Conservation (phyloP, 1,140 invertebrate species). For the Acyrthosiphon pisum region DNA sequence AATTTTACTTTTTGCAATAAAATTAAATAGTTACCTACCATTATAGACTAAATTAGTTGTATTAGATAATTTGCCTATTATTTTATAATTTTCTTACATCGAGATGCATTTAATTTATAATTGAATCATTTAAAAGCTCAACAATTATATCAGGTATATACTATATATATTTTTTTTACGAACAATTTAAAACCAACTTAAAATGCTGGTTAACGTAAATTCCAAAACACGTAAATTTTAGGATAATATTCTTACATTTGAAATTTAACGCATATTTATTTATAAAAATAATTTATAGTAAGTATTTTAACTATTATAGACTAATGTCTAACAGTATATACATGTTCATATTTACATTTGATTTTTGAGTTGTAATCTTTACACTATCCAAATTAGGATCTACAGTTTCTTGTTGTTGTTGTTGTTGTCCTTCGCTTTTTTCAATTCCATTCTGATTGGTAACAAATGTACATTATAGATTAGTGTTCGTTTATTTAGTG, state of each 20-base stretch:
- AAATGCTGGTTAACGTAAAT: neutral
- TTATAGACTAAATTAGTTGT: neutral
- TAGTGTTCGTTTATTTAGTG: neutral
- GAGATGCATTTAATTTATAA: neutral
- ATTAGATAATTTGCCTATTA: neutral
- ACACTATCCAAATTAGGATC: constrained; percentile 21
- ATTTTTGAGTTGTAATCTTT: constrained; percentile 35
- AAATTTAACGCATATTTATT: neutral
- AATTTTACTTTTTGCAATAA: neutral
- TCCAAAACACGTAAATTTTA: neutral
- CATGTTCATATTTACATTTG: constrained; percentile 25
- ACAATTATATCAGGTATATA: neutral
- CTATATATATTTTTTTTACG: neutral
- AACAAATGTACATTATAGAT: neutral
- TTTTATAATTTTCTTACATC: neutral
- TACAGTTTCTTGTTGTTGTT: constrained; percentile 16
- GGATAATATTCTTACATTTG: neutral
- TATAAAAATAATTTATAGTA: neutral
- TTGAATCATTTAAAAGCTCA: neutral
- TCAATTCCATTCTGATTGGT: constrained; percentile 19
- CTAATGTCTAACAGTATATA: neutral
- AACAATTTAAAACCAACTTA: neutral
- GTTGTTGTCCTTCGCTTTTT: constrained; percentile 24
- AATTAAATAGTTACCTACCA: neutral
- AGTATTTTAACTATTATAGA: neutral